Evolutionary conservation across 2,797 vertebrate species (phyloP), one percentile per base, ranked within the genome.

Genomic region (Spinibarbus caldwelli): DNA sequence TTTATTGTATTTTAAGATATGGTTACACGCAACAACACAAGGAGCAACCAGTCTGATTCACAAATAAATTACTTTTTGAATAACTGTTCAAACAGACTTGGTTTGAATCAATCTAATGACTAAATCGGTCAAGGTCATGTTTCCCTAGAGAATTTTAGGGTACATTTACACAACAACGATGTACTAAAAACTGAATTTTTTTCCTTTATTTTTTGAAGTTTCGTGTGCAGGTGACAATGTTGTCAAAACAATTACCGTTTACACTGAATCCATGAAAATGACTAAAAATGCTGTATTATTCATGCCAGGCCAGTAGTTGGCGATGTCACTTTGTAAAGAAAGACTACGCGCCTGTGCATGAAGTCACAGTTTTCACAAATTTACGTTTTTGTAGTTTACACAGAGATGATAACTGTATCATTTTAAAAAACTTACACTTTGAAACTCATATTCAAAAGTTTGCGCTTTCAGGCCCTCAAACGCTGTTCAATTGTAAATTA

Each of bases 261-360:
- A 52, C 49, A 7, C 6, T 21, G 2, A 52, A 57, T 57, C 8
- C 21, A n/a, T 0, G 0, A 11, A n/a, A n/a, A n/a, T 0, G 8
- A 54, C 2, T 23, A 23, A 54, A 54, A 54, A 3, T 2, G 23
- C 23, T n/a, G 4, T 57, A 11, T 1, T 57, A 47, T 47, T 47
- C 15, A 47, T 15, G 45, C 15, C 45, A 17, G 45, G 5, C 17
- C 14, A 17, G 2, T 45, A 45, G 41, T 45, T 45, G 43, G 15
- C 45, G 17, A 47, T 17, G 15, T 15, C 14, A 52, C 19, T 52
- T 52, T 21, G 49, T 21, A 52, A 52, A 21, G 49, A 7, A 52
- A 21, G 6, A 49, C 5, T 19, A 17, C 11, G 11, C 6, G 17
- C 19, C 47, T 49, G 47, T 0, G 5, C 47, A 17, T 49, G 15